Conservation (phyloP, 2,888 invertebrate species). For the Pheosia gnoma region DNA sequence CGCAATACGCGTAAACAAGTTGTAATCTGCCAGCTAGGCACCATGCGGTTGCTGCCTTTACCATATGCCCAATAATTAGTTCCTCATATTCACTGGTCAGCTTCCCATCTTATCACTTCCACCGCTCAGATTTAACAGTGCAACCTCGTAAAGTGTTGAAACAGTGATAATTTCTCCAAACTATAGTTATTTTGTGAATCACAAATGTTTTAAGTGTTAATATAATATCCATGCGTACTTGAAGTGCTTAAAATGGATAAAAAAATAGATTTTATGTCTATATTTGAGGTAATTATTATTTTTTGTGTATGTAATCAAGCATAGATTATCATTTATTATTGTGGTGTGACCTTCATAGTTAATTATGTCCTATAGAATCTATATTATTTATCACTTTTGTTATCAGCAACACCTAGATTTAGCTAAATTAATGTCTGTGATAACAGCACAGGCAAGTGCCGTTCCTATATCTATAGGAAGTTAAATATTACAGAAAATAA, state of each 20-base stretch:
- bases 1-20: slow-evolving; percentile 67
- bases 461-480: background rate
- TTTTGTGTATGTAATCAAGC: background rate
- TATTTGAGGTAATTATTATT: slow-evolving; percentile 73
- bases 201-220: slow-evolving; percentile 53
- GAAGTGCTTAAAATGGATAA: slow-evolving; percentile 73
- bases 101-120: slow-evolving; percentile 29
- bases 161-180: slow-evolving; percentile 43
- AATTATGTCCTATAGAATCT: background rate
- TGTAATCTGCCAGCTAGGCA: slow-evolving; percentile 76
- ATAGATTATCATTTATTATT: background rate
- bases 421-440: background rate
- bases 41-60: slow-evolving; percentile 73
- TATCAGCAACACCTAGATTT: slow-evolving; percentile 1
- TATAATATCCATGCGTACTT: slow-evolving; percentile 56
- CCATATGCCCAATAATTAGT: slow-evolving; percentile 68
- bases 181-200: slow-evolving; percentile 49
- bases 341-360: background rate
- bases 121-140: slow-evolving; percentile 36
- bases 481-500: slow-evolving; percentile 1
- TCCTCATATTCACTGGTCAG: slow-evolving; percentile 45
- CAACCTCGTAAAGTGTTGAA: slow-evolving; percentile 41
- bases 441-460: background rate
- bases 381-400: background rate
- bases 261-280: slow-evolving; percentile 78